These are phyloP conservation scores for Morone chrysops DNA, from an alignment of 2,113 vertebrate genomes.

Conservation along the genomic window DNA sequence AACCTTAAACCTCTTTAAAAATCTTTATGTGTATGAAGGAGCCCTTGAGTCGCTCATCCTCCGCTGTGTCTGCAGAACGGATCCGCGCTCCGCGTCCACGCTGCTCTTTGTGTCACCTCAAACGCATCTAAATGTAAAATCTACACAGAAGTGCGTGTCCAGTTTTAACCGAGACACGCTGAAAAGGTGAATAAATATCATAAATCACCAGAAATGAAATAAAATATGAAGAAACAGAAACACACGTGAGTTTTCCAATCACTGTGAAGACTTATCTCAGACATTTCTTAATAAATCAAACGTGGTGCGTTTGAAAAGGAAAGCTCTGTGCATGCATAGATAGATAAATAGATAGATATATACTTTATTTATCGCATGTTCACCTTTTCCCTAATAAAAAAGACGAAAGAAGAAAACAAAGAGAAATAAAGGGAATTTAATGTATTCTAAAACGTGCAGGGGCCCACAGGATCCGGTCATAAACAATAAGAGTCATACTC, in stretches of 20 bases:
- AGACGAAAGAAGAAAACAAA: too few species aligned
- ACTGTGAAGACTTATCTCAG: background rate
- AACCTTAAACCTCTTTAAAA: background rate
- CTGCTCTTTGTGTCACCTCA: background rate
- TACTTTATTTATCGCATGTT: too few species aligned
- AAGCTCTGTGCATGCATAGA: too few species aligned
- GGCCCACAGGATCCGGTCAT: background rate
- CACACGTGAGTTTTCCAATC: background rate
- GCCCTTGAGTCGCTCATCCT: constrained; percentile 44
- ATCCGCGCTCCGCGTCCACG: background rate
- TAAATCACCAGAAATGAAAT: background rate
- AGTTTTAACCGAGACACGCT: background rate
- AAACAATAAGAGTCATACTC: background rate
- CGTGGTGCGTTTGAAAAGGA: background rate
- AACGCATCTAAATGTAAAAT: background rate
- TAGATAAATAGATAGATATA: too few species aligned
- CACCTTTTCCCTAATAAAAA: background rate
- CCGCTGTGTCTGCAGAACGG: background rate
- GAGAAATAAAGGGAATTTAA: background rate
- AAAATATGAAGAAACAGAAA: background rate
- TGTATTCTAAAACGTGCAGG: background rate
- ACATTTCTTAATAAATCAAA: background rate
- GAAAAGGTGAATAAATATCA: background rate
- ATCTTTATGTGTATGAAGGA: constrained; percentile 14
- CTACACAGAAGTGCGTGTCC: background rate